A percentile compares a stretch with the other conserved stretches of the same genome.
Conservation (phyloP, 2,888 invertebrate genomes). For the Chelonus formosanus region DNA sequence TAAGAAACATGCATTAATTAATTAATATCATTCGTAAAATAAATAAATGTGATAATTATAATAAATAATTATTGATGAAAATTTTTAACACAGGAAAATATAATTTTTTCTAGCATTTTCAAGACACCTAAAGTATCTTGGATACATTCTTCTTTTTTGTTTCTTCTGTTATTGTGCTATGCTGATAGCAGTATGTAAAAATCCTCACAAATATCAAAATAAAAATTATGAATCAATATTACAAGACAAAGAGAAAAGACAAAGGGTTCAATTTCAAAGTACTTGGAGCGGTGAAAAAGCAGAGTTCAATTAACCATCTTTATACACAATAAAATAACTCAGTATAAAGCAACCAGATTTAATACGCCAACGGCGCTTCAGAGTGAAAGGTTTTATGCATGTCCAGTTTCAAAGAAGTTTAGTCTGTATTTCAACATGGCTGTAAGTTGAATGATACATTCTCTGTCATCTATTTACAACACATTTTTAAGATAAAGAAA, state of each 20-base stretch:
- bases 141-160: constrained; percentile 69
- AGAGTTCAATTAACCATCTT: neutral
- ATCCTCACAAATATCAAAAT: constrained; percentile 63
- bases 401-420: constrained; percentile 42
- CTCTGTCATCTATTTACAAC: no score
- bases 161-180: constrained; percentile 71
- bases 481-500: no score
- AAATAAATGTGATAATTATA: no score
- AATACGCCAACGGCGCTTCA: constrained; percentile 30
- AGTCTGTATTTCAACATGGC: constrained; percentile 57
- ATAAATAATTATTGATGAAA: no score
- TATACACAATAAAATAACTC: neutral
- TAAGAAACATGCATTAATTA: no score
- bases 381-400: constrained; percentile 43
- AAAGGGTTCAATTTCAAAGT: no score
- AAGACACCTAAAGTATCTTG: constrained; percentile 70
- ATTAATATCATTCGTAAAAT: no score
- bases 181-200: constrained; percentile 67
- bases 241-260: constrained; percentile 22
- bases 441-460: constrained; percentile 40
- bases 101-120: constrained; percentile 66
- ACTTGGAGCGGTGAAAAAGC: constrained; percentile 1
- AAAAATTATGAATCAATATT: constrained; percentile 48
- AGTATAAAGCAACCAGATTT: constrained; percentile 25
- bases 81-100: constrained; percentile 9